These are phyloP conservation scores for Cecropterus lyciades DNA, from an alignment of 1,140 invertebrate genomes.

Conservation along the genomic window DNA sequence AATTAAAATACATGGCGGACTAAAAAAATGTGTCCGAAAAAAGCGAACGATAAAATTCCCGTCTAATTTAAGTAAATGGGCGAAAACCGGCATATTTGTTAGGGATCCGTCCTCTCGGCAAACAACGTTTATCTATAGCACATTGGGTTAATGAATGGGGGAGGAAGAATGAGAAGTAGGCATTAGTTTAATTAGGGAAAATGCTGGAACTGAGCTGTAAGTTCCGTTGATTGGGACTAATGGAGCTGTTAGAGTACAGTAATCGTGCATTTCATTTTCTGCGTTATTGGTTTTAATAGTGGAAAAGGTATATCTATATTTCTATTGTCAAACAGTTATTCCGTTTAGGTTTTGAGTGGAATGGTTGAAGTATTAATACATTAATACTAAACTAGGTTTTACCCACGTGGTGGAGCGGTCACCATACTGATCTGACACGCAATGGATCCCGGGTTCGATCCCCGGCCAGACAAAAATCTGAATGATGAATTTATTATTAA, in stretches of 20 bases:
- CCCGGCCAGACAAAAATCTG: too few relatives aligned
- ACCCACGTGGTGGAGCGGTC: too few relatives aligned
- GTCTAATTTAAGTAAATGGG: conserved; percentile 70
- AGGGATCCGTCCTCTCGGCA: conserved; percentile 69
- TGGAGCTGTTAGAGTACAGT: background rate
- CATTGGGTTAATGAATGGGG: conserved; percentile 82
- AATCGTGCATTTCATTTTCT: background rate
- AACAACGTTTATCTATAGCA: conserved; percentile 80
- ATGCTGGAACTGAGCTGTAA: conserved; percentile 52
- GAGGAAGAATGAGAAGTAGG: conserved; percentile 77
- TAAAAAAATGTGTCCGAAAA: conserved; percentile 62
- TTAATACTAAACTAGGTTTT: too few relatives aligned
- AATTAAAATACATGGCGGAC: conserved; percentile 57
- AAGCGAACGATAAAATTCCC: conserved; percentile 64
- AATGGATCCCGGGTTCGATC: too few relatives aligned
- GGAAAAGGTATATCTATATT: too few relatives aligned
- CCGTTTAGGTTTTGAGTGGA: too few relatives aligned
- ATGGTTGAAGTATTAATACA: too few relatives aligned
- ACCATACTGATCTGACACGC: too few relatives aligned
- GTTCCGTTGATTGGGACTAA: background rate
- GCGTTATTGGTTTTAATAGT: too few relatives aligned
- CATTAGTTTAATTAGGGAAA: conserved; percentile 84
- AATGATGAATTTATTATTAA: too few relatives aligned
- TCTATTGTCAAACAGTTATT: too few relatives aligned
- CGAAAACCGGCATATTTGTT: conserved; percentile 75